A percentile compares a stretch with the other conserved stretches of the same genome.
These are phyloP conservation scores for Ciconia stormi DNA, from an alignment of 2,113 vertebrate genomes.

Conservation along the genomic window DNA sequence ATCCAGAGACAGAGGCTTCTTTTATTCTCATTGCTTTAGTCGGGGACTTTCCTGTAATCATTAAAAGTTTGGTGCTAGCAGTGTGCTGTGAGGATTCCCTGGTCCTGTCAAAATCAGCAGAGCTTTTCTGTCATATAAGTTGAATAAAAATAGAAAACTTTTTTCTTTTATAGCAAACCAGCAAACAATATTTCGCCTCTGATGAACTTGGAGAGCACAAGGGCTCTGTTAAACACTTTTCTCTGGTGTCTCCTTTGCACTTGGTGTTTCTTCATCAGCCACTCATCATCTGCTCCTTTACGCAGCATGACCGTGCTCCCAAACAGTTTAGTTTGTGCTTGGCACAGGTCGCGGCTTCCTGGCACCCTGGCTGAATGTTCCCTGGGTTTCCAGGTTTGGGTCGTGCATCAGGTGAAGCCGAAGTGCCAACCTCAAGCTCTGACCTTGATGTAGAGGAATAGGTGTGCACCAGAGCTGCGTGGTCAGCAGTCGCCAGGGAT, in stretches of 20 bases:
- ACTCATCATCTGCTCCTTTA: background rate
- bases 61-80: background rate
- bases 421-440: background rate
- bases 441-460: background rate
- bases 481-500: no score
- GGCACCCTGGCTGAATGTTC: background rate
- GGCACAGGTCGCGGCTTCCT: background rate
- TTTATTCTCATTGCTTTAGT: background rate
- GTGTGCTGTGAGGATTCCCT: background rate
- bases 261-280: background rate
- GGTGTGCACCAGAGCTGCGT: background rate
- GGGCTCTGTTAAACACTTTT: background rate
- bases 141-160: background rate
- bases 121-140: background rate
- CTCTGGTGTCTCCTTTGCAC: background rate
- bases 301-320: fast-evolving
- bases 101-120: background rate
- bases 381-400: background rate
- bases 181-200: background rate
- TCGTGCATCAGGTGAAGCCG: fast-evolving
- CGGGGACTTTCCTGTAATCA: background rate
- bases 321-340: background rate
- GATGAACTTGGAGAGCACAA: background rate
- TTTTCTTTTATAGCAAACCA: background rate
- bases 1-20: background rate